These are phyloP conservation scores for Melanostigma gelatinosum DNA, from an alignment of 2,113 vertebrate species.

Conservation along the genomic window DNA sequence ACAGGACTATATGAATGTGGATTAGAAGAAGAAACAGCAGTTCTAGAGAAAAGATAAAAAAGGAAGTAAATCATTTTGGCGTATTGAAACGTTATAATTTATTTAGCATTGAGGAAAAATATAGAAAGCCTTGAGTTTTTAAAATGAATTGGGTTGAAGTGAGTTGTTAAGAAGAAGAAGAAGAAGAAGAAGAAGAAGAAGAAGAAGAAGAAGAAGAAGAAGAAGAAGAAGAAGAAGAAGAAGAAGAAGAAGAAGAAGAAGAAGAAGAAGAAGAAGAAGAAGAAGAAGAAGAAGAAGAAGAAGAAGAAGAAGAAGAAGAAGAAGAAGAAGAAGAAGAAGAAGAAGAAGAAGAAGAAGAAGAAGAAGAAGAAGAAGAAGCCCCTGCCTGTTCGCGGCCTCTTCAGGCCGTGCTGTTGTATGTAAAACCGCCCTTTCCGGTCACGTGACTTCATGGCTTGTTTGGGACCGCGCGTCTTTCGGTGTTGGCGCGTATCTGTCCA, in stretches of 20 bases:
- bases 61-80: no score
- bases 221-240: neutral
- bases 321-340: no score
- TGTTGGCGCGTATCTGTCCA: conserved; percentile 56
- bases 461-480: conserved; percentile 54
- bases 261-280: neutral
- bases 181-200: neutral
- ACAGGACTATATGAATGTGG: no score
- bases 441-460: conserved; percentile 28
- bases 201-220: neutral
- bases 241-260: no score
- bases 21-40: no score
- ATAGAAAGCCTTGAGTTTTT: no score
- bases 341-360: neutral
- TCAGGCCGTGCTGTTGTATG: neutral
- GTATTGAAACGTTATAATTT: no score
- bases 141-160: no score
- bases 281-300: neutral
- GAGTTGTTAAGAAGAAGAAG: no score
- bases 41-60: no score
- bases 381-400: neutral
- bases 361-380: neutral
- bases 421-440: conserved; percentile 42
- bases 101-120: no score
- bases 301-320: neutral